Base-by-base conservation (phyloP, 37 sponge, comb jelly and placozoan species). In the Dysidea cf. avara region DNA sequence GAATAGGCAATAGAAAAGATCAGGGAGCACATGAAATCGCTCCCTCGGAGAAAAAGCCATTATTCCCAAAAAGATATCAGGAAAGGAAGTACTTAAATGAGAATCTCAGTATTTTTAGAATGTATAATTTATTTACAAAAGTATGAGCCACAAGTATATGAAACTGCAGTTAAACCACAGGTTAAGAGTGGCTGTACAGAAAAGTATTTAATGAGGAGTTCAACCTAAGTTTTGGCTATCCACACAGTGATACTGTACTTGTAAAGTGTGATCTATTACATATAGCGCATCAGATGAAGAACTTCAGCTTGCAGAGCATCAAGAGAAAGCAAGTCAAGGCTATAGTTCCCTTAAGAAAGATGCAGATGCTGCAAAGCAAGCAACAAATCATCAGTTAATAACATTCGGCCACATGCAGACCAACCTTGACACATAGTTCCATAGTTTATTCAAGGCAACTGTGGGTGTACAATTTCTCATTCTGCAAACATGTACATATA, bases 151-250 rank as follows among this genome's bases (percentile, higher is more conserved):
- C 46, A 55, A 5, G 49, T 57, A n/a, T n/a, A n/a, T n/a, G n/a
- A n/a, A n/a, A n/a, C 2, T 28, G 53, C 31, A 49, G 38, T 60
- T 39, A 59, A 7, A 57, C 66, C 72, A 13, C 57, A 22, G 34
- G 74, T 64, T 11, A 81, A 71, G 82, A 72, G 43, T 81, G 74
- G 73, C 66, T 81, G n/a, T 81, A 81, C 49, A 49, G 73, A 30
- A 72, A 81, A 36, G 63, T 64, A 26, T 81, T 72, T 37, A 72
- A 81, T 53, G 74, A 81, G 50, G 72, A 81, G 40, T 81, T 72
- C 61, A 81, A 81, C 28, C 36, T 65, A 25, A 37, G 66, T 9
- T 81, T 81, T 55, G 82, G 73, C 13, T 71, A 52, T 61, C 81
- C 71, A 25, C 52, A 72, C 13, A 71, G 72, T 30, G 81, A 80